Base-by-base conservation (phyloP, 2,888 invertebrate genomes). In the Ennomos quercinarius region DNA sequence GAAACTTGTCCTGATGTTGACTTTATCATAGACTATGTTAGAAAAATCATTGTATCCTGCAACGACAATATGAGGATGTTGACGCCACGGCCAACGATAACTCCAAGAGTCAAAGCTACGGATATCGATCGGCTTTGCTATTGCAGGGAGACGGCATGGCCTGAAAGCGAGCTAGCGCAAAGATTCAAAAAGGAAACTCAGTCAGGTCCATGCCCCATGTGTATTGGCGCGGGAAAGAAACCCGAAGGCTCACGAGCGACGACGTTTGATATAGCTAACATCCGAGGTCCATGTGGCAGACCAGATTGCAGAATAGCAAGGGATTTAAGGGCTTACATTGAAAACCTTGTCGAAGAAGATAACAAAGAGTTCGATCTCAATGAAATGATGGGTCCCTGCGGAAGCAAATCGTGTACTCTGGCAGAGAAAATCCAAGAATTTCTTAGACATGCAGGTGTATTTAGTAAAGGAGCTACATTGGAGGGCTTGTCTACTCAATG, bases 31-130 rank as follows among this genome's bases (percentile, higher is more conserved):
- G 91, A 92, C 61, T 92, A 92, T 61, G 83, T 91, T 1, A 80
- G 88, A 43, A 90, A 89, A 64, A 87, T 89, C 9, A 87, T 92
- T 44, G 79, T 86, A 10, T 91, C 91, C 5, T 91, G 91, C 70
- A 90, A 92, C 70, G 91, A 92, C 66, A 89, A 91, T 64, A 87
- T 92, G 89, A 83, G 91, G 64, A 91, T 89, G 91, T 70, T 92
- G 58, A 91, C 91, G 34, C 91, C 91, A 47, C 83, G 84, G 10
- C 83, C 89, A 10, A 80, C 86, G 3, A 87, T 91, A 63, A 77
- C 59, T 56, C 91, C 91, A 1, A 81, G 87, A 78, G 66, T 88
- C 1, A 89, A 87, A 77, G 90, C 91, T 2, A 90, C 91, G 2
- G 91, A 92, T 66, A 87, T 91, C 13, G 91, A 91, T 54, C 85